A percentile compares a stretch with the other conserved stretches of the same genome.
These are phyloP conservation scores for Papilio demoleus DNA, from an alignment of 2,888 invertebrate genomes.

Conservation along the genomic window DNA sequence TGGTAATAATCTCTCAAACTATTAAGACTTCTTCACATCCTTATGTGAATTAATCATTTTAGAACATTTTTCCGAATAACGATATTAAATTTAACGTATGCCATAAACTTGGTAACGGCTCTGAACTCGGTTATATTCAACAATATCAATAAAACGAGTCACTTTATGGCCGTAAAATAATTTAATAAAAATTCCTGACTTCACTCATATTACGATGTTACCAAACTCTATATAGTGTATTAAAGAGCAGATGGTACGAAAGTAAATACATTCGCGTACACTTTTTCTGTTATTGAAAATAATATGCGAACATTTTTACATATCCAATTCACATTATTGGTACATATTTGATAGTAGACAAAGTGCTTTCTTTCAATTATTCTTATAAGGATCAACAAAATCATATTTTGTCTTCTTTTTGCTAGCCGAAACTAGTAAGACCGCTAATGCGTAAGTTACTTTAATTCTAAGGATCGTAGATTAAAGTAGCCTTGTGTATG, in stretches of 20 bases:
- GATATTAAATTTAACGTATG: slow-evolving; percentile 37
- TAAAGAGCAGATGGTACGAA: slow-evolving; percentile 7
- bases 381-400: neutral
- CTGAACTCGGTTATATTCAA: slow-evolving; percentile 33
- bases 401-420: too few relatives aligned
- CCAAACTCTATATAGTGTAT: slow-evolving; percentile 23
- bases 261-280: too few relatives aligned
- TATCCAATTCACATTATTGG: neutral
- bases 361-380: neutral
- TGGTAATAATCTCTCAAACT: too few relatives aligned
- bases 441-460: too few relatives aligned
- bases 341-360: neutral
- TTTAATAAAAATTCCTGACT: slow-evolving; percentile 40
- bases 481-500: too few relatives aligned
- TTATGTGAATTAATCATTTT: neutral
- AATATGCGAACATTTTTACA: slow-evolving; percentile 11
- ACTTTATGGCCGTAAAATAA: slow-evolving; percentile 41
- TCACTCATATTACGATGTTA: slow-evolving; percentile 38
- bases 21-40: too few relatives aligned
- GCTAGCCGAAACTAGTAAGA: too few relatives aligned
- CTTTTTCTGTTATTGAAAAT: neutral
- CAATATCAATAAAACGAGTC: slow-evolving; percentile 39
- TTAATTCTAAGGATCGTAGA: too few relatives aligned
- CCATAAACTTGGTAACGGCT: slow-evolving; percentile 25
- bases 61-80: slow-evolving; percentile 15